Base-by-base conservation (phyloP, 1,140 invertebrate species). In the Bombus pyrosoma region DNA sequence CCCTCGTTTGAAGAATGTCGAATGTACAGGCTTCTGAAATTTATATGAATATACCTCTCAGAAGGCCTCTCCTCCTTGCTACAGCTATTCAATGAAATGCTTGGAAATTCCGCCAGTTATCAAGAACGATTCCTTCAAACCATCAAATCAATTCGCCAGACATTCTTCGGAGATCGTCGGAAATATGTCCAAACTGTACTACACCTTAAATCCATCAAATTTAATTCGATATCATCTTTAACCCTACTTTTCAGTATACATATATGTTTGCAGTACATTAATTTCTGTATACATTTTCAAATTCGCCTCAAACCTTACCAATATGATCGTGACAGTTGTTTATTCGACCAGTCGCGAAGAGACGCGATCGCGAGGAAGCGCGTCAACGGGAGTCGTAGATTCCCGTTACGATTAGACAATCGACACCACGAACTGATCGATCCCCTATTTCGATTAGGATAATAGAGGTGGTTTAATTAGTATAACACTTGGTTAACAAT, bases 21-120 rank as follows among this genome's bases (percentile, higher is more conserved):
- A 68, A 68, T 47, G 32, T 79, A 68, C 64, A 79, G 41, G 32
- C 64, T 79, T 53, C 77, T 79, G 64, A 79, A 79, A 79, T 79
- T 79, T 79, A 68, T 79, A 79, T 53, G 64, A 79, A 53, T 47
- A 32, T 64, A 77, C 25, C n/a, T 77, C n/a, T 32, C 41, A 25
- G 77, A 43, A 68, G 62, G 43, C 64, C 62, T 47, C 64, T 78
- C 10, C 32, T 68, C 2, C 25, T 28, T 47, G 64, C 41, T 68
- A 37, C 64, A 47, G 41, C 32, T 53, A 41, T 43, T 79, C 64
- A 32, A 68, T 79, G 41, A 34, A 68, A 68, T 34, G 32, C 77
- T 79, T 10, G 74, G 12, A 68, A 79, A 66, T 79, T 79, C 28
- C 13, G 15, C 59, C 9, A 39, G 41, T 43, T 79, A 79, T 79